Conservation (phyloP, 2,797 vertebrate species). For the Stomatorhinus walkeri region DNA sequence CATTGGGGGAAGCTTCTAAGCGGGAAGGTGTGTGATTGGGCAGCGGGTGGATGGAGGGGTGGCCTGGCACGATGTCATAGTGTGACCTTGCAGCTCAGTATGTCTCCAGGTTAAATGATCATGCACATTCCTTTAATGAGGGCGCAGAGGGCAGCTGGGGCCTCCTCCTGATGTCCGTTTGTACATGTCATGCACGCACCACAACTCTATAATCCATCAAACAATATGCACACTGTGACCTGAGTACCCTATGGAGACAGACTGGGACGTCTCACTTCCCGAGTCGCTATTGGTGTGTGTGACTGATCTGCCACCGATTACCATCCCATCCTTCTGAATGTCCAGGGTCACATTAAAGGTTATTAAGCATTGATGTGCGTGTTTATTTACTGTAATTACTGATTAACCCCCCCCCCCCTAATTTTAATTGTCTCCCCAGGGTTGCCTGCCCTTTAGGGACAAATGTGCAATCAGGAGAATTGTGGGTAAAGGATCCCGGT, state of each 20-base stretch:
- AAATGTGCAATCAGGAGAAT: not conserved
- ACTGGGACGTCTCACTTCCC: not conserved
- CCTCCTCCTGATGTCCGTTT: not conserved
- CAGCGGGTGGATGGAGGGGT: not conserved
- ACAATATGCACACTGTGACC: not conserved
- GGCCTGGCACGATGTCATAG: not conserved
- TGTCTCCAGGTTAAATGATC: not conserved
- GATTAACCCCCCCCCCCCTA: not conserved
- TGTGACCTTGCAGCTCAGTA: not conserved
- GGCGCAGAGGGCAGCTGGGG: not conserved
- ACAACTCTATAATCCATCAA: not conserved
- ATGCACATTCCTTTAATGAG: not conserved
- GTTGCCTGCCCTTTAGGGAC: not conserved
- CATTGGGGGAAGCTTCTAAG: not conserved
- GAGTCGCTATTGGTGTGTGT: not conserved
- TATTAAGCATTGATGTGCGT: not conserved
- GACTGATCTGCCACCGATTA: not conserved
- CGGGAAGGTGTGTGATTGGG: not conserved
- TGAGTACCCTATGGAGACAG: not conserved
- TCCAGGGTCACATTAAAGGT: not conserved
- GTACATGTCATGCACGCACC: not conserved
- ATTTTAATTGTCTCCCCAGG: not conserved
- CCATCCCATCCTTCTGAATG: not conserved
- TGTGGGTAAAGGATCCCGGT: not conserved
- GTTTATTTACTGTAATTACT: constrained; percentile 7